Evolutionary conservation across 2,797 vertebrate genomes (phyloP), one percentile per base, ranked within the genome.

Genomic region (Alosa sapidissima): DNA sequence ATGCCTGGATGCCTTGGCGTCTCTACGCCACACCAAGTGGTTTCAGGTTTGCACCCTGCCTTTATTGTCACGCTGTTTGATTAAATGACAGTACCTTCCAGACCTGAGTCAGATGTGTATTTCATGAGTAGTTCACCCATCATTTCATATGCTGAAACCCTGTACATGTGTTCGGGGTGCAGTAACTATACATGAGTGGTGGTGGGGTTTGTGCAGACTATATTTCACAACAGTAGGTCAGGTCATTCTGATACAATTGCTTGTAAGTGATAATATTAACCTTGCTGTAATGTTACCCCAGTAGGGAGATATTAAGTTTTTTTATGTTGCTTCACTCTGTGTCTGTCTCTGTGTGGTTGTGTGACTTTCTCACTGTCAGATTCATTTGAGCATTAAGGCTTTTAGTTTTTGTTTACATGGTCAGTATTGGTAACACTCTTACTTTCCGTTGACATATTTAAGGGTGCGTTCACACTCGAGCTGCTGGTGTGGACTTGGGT

Each of bases 41-140:
- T 99, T 99, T 96, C 98, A 99, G 98, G 98, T 99, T 99, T 98
- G 98, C 97, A 98, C 97, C 96, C 96, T 96, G 97, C 97, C 97
- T 96, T 98, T 98, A 95, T 96, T 97, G 97, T 78, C 72, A 78
- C 41, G 72, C 72, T 78, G 72, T 78, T 78, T 78, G 72, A 78
- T 78, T 78, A 78, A 47, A 47, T 45, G 41, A 78, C 36, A 47
- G 72, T 7, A 45, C 3, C 72, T 47, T 19, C 36, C 72, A 78
- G 41, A 6, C 72, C 41, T 78, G 14, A 21, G 41, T 78, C 72
- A 78, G 36, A 47, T 78, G 72, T 78, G 72, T 78, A 78, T 78
- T 78, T 78, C 72, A 78, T 1, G 72, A 47, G 72, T 78, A 78
- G 72, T 47, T 78, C 72, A 78, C 41, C 72, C 72, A 72, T 24